phyloP scores from a whole-genome alignment of 2,113 vertebrate genomes.

The Balaeniceps rex region DNA sequence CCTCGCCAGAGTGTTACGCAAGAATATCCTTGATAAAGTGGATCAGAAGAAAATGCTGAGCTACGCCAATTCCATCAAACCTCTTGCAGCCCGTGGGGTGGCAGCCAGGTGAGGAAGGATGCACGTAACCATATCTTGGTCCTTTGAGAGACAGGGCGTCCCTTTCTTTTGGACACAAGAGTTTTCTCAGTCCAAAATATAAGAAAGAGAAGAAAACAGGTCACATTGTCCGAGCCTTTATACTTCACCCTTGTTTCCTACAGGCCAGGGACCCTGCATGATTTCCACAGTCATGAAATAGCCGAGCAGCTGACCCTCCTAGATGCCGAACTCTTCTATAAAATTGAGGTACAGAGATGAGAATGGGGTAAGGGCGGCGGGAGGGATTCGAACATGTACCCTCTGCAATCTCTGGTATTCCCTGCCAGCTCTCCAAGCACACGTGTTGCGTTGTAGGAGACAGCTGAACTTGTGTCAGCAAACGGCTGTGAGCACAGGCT shows the following conservation, averaged over 20 bases:
- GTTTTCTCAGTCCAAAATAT: neutral
- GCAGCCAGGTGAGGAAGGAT: slow-evolving; percentile 85
- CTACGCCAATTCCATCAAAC: slow-evolving; percentile 88
- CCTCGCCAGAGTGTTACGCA: slow-evolving; percentile 91
- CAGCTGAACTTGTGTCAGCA: neutral
- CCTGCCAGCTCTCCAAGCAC: neutral
- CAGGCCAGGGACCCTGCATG: slow-evolving; percentile 95
- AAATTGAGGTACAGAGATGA: slow-evolving; percentile 84
- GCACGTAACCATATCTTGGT: accelerated
- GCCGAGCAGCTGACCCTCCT: slow-evolving; percentile 96
- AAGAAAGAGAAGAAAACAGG: neutral
- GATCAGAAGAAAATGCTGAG: slow-evolving; percentile 93
- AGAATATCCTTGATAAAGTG: slow-evolving; percentile 97
- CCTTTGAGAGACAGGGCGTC: neutral
- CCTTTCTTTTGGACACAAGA: neutral
- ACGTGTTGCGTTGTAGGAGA: neutral
- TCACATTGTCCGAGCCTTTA: neutral
- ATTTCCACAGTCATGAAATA: slow-evolving; percentile 97
- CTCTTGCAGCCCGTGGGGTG: slow-evolving; percentile 90
- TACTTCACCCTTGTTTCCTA: neutral
- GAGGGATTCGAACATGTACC: neutral
- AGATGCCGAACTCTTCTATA: slow-evolving; percentile 97
- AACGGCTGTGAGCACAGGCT: neutral
- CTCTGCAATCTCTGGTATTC: neutral
- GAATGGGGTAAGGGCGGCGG: neutral